Conservation (phyloP, 2,797 vertebrate genomes). For the Benthosema pterotum region DNA sequence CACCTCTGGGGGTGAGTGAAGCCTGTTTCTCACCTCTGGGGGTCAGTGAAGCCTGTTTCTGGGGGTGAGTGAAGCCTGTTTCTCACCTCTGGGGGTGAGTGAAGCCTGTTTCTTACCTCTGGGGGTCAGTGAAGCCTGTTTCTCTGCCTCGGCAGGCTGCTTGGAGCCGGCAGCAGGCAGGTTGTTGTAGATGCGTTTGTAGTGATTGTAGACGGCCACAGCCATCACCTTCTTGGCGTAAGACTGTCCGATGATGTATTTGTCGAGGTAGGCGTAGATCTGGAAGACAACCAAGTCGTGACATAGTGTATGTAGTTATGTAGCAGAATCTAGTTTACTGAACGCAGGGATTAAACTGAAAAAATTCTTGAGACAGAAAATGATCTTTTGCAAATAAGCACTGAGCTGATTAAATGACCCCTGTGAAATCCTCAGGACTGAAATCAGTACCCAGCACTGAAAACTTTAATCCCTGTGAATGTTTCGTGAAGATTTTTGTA, state of each 20-base stretch:
- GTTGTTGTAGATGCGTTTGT: constrained; percentile 98
- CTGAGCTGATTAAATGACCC: too few species aligned
- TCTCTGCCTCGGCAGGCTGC: constrained; percentile 92
- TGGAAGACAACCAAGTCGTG: constrained; percentile 65
- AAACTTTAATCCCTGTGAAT: too few species aligned
- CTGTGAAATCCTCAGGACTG: too few species aligned
- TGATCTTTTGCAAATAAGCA: too few species aligned
- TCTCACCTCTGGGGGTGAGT: constrained; percentile 96
- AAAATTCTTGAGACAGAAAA: too few species aligned
- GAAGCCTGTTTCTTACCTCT: too few species aligned
- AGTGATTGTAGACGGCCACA: constrained; percentile 98
- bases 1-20: too few species aligned
- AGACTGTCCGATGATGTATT: constrained; percentile 96
- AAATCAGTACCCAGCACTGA: too few species aligned
- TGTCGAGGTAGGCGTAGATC: constrained; percentile 98
- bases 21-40: constrained; percentile 96
- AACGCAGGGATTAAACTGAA: too few species aligned
- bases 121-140: constrained; percentile 91
- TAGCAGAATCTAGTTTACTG: too few species aligned
- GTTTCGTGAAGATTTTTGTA: too few species aligned
- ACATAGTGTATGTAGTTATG: too few species aligned
- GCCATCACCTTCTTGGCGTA: constrained; percentile 98
- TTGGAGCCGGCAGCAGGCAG: constrained; percentile 88
- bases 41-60: constrained; percentile 92
- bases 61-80: constrained; percentile 91